Percentiles rank a stretch among this genome's conserved stretches.
These are phyloP conservation scores for Cephalopachus bancanus DNA, from an alignment of 2,797 vertebrate species.

Conservation along the genomic window DNA sequence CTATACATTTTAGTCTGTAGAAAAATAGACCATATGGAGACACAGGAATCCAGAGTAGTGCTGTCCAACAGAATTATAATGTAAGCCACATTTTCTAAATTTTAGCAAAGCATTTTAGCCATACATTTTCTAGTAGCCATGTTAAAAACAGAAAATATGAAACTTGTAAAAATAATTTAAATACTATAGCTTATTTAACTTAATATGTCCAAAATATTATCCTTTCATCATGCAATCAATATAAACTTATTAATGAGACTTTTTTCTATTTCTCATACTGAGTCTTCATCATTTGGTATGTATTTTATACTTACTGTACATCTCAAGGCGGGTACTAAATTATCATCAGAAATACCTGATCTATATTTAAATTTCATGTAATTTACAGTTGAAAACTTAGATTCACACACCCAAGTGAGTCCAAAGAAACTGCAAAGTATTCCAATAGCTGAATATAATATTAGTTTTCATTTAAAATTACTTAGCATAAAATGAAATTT, in stretches of 20 bases:
- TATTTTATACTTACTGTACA: background rate
- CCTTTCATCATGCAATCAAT: background rate
- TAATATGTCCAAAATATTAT: background rate
- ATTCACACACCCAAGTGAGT: background rate
- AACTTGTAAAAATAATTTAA: background rate
- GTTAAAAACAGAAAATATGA: background rate
- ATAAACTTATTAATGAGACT: background rate
- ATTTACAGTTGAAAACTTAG: background rate
- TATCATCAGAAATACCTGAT: background rate
- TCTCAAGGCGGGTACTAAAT: background rate
- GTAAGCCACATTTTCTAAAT: background rate
- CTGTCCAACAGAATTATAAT: fast-evolving
- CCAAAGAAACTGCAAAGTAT: background rate
- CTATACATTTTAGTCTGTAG: fast-evolving
- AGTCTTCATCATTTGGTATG: background rate
- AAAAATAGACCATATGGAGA: too few relatives aligned
- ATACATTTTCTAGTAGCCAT: background rate
- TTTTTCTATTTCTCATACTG: background rate
- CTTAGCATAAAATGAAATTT: background rate
- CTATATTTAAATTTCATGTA: background rate
- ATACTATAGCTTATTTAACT: background rate
- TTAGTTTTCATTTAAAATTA: background rate
- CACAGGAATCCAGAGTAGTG: background rate
- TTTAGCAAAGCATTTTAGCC: too few relatives aligned
- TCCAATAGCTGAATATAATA: background rate